Evolutionary conservation across 2,113 vertebrate genomes (phyloP).

Genomic region (Calidris pygmaea): DNA sequence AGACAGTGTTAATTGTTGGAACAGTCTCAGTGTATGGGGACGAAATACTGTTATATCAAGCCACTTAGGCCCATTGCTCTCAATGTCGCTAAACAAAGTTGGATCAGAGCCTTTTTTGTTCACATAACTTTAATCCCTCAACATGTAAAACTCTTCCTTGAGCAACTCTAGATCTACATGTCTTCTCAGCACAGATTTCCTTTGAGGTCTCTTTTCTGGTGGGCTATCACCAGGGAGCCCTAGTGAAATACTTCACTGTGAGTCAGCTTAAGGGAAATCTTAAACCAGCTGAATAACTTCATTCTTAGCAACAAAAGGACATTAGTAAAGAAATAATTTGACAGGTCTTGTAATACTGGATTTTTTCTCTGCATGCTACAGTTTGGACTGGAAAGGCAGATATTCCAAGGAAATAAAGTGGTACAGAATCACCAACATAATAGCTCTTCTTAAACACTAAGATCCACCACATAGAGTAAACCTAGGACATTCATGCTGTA

Average conservation of each 20-base stretch:
- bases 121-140: background rate
- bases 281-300: background rate
- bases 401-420: background rate
- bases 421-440: background rate
- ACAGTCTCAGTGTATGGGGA: background rate
- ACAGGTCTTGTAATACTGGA: background rate
- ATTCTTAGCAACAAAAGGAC: background rate
- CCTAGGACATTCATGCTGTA: background rate
- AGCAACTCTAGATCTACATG: background rate
- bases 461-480: accelerated
- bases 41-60: background rate
- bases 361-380: background rate
- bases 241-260: background rate
- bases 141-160: background rate
- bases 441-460: background rate
- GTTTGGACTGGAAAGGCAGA: background rate
- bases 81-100: background rate
- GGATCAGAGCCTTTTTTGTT: background rate
- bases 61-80: background rate
- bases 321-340: background rate
- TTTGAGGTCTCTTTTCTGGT: background rate
- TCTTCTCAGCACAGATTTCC: background rate
- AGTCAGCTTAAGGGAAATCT: background rate
- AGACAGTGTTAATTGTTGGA: background rate
- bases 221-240: background rate